Evolutionary conservation across 2,888 invertebrate genomes (phyloP).

Genomic region (Eubasilissa splendida): DNA sequence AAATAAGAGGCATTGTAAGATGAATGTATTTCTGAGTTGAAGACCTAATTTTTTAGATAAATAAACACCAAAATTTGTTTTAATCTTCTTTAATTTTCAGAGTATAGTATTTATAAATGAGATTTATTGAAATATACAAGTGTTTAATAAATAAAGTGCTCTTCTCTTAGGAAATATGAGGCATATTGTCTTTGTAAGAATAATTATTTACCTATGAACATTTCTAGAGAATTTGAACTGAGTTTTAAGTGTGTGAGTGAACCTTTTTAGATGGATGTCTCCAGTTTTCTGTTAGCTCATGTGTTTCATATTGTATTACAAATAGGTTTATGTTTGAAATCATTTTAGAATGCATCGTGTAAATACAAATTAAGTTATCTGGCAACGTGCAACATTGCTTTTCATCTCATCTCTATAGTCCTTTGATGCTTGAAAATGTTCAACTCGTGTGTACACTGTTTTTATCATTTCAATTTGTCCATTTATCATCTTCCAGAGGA

Average conservation of each 20-base stretch:
- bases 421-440: no score
- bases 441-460: no score
- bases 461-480: no score
- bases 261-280: no score
- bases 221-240: conserved; percentile 41
- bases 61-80: conserved; percentile 28
- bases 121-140: conserved; percentile 42
- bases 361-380: no score
- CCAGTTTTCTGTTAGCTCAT: no score
- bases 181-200: conserved; percentile 55
- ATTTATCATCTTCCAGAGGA: no score
- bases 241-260: background rate
- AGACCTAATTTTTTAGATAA: conserved; percentile 13
- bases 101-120: conserved; percentile 26
- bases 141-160: conserved; percentile 55
- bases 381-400: no score
- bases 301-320: background rate
- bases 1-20: no score
- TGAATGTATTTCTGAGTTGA: no score
- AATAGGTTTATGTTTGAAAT: background rate
- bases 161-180: conserved; percentile 54
- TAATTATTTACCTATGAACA: conserved; percentile 44
- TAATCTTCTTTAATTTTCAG: conserved; percentile 14
- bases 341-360: no score
- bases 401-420: no score